Evolutionary conservation across 1,140 invertebrate genomes (phyloP).

Genomic region (Solenopsis fugax): DNA sequence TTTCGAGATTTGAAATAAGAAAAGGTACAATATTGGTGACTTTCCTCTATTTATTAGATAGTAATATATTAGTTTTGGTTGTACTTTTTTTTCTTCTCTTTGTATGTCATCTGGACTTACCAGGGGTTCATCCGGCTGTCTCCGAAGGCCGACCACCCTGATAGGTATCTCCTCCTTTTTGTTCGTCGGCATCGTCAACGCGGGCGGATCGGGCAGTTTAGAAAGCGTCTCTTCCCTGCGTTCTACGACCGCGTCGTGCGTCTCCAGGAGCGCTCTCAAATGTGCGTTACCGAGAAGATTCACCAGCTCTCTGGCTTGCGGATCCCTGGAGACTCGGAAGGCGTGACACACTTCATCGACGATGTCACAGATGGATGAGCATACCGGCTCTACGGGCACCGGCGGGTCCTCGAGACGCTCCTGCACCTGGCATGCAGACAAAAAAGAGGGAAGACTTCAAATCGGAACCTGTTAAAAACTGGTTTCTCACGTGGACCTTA

Average conservation of each 20-base stretch:
- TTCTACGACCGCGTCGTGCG: conserved; percentile 90
- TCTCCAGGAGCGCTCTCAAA: conserved; percentile 87
- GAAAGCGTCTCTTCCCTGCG: conserved; percentile 77
- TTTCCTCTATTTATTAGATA: too few relatives aligned
- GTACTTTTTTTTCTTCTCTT: not conserved
- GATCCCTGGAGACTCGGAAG: conserved; percentile 74
- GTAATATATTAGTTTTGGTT: too few relatives aligned
- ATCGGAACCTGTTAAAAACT: conserved; percentile 46
- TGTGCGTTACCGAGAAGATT: conserved; percentile 81
- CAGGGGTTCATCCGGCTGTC: conserved; percentile 95
- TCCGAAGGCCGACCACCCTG: conserved; percentile 96
- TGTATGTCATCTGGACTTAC: conserved; percentile 85
- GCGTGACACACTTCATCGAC: conserved; percentile 80
- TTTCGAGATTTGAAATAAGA: too few relatives aligned
- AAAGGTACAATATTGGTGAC: too few relatives aligned
- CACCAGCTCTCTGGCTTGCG: conserved; percentile 79
- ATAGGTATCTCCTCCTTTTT: conserved; percentile 86
- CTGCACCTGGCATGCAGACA: conserved; percentile 79
- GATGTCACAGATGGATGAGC: conserved; percentile 80
- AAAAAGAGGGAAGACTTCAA: not conserved
- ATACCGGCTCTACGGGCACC: conserved; percentile 80
- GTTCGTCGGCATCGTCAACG: conserved; percentile 81
- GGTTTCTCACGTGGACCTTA: conserved; percentile 47
- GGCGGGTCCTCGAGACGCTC: conserved; percentile 84
- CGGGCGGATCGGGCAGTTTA: conserved; percentile 47